These are phyloP conservation scores for Mus spicilegus DNA, from an alignment of 2,113 vertebrate genomes.

Conservation along the genomic window DNA sequence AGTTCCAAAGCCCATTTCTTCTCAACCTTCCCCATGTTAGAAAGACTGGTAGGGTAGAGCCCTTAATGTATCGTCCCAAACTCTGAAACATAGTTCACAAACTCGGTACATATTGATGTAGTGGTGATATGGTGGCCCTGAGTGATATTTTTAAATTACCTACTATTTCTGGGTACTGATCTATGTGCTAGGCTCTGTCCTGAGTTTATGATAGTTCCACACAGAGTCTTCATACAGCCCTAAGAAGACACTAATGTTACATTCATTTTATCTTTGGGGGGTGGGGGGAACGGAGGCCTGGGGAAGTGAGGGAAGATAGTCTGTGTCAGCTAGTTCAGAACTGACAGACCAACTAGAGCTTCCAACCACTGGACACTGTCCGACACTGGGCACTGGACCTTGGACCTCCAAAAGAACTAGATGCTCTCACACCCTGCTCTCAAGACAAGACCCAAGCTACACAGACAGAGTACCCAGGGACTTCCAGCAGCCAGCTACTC, in stretches of 20 bases:
- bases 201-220: background rate
- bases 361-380: background rate
- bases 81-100: background rate
- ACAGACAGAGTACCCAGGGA: background rate
- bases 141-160: background rate
- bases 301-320: background rate
- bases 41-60: background rate
- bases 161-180: background rate
- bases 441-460: background rate
- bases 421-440: background rate
- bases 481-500: slow-evolving; percentile 78
- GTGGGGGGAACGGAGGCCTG: background rate
- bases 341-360: background rate
- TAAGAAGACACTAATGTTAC: background rate
- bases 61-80: background rate
- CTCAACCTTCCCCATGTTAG: background rate
- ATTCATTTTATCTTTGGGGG: background rate
- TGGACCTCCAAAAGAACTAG: background rate
- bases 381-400: background rate
- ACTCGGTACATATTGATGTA: background rate
- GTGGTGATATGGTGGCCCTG: background rate
- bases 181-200: background rate
- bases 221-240: background rate
- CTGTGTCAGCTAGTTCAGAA: background rate
- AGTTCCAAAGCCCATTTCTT: background rate